Evolutionary conservation across 23 tunicate species (phyloP), one percentile per base, ranked within the genome.

Genomic region (Trididemnum nubilum): DNA sequence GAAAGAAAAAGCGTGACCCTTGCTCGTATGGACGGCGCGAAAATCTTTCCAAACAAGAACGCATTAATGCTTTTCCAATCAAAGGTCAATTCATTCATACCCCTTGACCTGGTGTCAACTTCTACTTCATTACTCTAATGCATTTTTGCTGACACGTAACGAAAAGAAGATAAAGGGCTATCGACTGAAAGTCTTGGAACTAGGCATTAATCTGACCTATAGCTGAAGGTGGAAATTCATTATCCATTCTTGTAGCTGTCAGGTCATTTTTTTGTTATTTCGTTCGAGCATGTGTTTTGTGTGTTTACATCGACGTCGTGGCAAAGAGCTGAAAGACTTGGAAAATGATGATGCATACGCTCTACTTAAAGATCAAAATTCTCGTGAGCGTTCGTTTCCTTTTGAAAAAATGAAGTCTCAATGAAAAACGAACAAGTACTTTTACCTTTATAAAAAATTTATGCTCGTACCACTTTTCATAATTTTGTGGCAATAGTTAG

Each of bases 61-160:
- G 15, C 54, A 15, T 44, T 44, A 9, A 15, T 44, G 54, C 54
- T 44, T 44, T 44, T 44, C 15, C 54, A 9, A 44, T 44, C 54
- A 44, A 44, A 15, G 9, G 54, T 15, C 15, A 15, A 15, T 44
- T 15, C 12, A 44, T 9, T 44, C 15, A 12, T 61, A 61, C 29
- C 18, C 26, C 29, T 22, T 61, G 67, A 61, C 67, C 67, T 61
- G 5, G 22, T 26, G 28, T 21, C 29, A 61, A 61, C 67, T 12
- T 26, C 67, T 26, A 12, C 28, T 61, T 61, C 67, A 61, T 61
- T 61, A 12, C 67, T 61, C 29, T 61, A 61, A 61, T 61, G 67
- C 29, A 61, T 61, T 61, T 26, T 61, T 24, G 18, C 26, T 24
- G 67, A 61, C 67, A 61, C 26, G 15, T 24, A 61, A 4, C 57